These are phyloP conservation scores for Halictus rubicundus DNA, from an alignment of 1,140 invertebrate genomes.

Conservation along the genomic window DNA sequence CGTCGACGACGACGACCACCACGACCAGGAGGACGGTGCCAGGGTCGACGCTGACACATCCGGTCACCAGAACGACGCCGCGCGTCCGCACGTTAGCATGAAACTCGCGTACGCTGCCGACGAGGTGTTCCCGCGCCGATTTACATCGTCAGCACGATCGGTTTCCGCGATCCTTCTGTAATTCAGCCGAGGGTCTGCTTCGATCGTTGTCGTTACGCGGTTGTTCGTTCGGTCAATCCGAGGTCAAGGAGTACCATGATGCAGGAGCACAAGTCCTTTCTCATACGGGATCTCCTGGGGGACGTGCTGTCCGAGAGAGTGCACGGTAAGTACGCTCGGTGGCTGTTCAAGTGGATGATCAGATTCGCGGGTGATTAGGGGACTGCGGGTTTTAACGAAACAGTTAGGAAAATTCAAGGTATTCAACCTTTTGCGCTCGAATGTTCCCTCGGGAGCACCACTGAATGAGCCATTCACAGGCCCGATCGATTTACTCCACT, in stretches of 20 bases:
- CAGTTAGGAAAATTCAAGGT: too few relatives aligned
- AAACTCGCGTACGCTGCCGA: constrained; percentile 30
- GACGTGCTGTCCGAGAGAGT: constrained; percentile 84
- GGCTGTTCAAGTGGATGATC: too few relatives aligned
- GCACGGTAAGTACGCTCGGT: constrained; percentile 71
- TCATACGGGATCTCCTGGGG: constrained; percentile 88
- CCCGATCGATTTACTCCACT: too few relatives aligned
- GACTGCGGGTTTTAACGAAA: too few relatives aligned
- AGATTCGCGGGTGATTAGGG: too few relatives aligned
- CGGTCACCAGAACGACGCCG: constrained; percentile 65
- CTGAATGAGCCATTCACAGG: too few relatives aligned
- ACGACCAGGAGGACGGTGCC: constrained; percentile 24
- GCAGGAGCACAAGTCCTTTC: constrained; percentile 89
- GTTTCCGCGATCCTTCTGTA: neutral
- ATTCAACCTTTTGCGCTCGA: too few relatives aligned
- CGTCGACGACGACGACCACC: constrained; percentile 26
- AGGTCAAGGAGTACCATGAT: constrained; percentile 64
- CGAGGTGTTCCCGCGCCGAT: constrained; percentile 25
- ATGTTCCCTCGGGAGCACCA: too few relatives aligned
- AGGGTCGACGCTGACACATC: constrained; percentile 35
- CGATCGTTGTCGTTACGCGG: too few relatives aligned
- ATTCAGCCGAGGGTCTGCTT: neutral
- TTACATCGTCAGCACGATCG: neutral
- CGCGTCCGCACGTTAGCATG: constrained; percentile 60
- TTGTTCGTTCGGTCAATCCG: neutral